phyloP scores from a whole-genome alignment of 2,888 invertebrate species.

The Empis stercorea region DNA sequence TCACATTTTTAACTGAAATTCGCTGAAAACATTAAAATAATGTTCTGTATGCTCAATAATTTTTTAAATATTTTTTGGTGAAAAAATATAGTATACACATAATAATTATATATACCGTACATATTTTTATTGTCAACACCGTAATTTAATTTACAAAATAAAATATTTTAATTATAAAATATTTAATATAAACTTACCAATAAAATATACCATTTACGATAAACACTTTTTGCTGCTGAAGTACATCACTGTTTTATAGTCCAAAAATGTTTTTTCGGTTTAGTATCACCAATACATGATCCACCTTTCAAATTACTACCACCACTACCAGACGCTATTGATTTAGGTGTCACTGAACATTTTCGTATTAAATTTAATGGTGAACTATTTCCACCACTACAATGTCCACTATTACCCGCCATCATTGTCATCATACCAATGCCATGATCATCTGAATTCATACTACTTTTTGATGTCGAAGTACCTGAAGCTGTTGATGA shows the following conservation, averaged over 20 bases:
- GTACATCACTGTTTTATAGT: conserved; percentile 37
- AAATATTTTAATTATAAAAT: no score
- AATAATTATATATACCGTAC: no score
- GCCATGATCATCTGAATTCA: conserved; percentile 34
- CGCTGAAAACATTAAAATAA: no score
- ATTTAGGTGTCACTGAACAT: conserved; percentile 32
- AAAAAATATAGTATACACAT: no score
- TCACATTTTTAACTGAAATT: no score
- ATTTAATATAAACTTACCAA: conserved; percentile 28
- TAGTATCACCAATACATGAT: conserved; percentile 23
- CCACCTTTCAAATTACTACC: conserved; percentile 3
- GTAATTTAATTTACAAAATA: no score
- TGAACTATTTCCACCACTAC: conserved; percentile 16
- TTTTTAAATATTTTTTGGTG: no score
- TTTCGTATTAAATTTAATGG: conserved; percentile 30
- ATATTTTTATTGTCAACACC: no score
- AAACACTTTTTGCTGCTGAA: conserved; percentile 28
- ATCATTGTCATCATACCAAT: conserved; percentile 24
- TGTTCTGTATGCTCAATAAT: no score
- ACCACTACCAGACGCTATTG: conserved; percentile 16
- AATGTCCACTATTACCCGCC: conserved; percentile 9
- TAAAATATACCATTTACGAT: conserved; percentile 32
- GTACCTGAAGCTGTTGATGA: conserved; percentile 34
- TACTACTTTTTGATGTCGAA: conserved; percentile 35
- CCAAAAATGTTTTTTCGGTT: conserved; percentile 36